Percentiles rank a stretch among this genome's conserved stretches.
These are phyloP conservation scores for Megaustenia siamemsis DNA, from an alignment of 2,888 invertebrate species.

Conservation along the genomic window DNA sequence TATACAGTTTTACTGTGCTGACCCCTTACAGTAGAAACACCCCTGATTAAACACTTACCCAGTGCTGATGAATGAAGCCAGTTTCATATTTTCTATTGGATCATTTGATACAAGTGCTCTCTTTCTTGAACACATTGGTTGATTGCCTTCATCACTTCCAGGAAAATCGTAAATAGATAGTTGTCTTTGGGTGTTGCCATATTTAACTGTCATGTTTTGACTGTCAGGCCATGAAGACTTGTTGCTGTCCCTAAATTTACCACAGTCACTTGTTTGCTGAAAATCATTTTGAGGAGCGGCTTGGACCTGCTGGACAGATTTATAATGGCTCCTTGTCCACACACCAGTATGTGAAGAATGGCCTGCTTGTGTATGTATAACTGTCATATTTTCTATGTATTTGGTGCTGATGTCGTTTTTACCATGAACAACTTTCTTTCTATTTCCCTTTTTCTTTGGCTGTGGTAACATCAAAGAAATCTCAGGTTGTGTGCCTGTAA, in stretches of 20 bases:
- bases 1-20: no score
- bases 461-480: neutral
- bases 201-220: neutral
- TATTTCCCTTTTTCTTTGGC: neutral
- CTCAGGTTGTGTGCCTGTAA: neutral
- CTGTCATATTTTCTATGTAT: slow-evolving; percentile 20
- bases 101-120: neutral
- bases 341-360: neutral
- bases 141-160: neutral
- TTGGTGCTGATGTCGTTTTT: neutral
- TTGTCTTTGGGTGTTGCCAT: neutral
- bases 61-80: slow-evolving; percentile 13
- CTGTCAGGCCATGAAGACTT: neutral
- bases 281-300: neutral
- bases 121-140: neutral
- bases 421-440: neutral
- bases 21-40: no score
- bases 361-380: neutral
- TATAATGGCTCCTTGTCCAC: slow-evolving; percentile 22
- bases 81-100: neutral
- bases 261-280: neutral
- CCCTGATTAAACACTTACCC: slow-evolving; percentile 26
- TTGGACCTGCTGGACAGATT: neutral
- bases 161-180: slow-evolving; percentile 27
- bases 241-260: neutral